Base-by-base conservation (phyloP, 2,113 vertebrate species). In the Pungitius pungitius region DNA sequence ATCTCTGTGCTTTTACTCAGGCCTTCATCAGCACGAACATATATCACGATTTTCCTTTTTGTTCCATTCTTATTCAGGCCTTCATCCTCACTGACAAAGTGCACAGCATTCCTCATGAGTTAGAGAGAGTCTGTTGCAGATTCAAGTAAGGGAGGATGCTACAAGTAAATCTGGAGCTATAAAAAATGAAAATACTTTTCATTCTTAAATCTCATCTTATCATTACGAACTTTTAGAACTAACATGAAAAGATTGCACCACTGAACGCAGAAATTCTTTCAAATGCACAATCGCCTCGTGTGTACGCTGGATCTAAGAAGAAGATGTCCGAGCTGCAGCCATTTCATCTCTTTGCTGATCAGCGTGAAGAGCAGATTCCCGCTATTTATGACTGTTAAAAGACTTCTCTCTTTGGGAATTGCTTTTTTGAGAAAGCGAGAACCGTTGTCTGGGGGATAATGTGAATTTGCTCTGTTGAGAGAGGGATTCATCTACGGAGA, bases 11-110 rank as follows among this genome's bases (percentile, higher is more conserved):
- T 77, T 80, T 88, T 70, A 78, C 85, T 69, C 45, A 5, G 75
- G 72, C 77, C 87, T 81, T 85, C 84, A 84, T 85, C 88, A 75
- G 78, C 42, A 54, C 35, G n/a, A 70, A 82, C 84, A 87, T 85
- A 78, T n/a, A 84, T 90, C 87, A 82, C 57, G 26, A 79, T 86
- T 81, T 86, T 69, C 68, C 72, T 77, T 76, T 75, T 68, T 3
- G 6, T 30, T 69, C 49, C 59, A 73, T 87, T 85, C 64, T 82
- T 30, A 85, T 85, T 84, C 79, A 72, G 75, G 59, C 68, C 61
- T 77, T 75, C 75, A 56, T 78, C 69, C 64, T 69, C 57, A 33
- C 8, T n/a, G n/a, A n/a, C n/a, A n/a, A 24, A 80, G 78, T 78
- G 82, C 78, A 18, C 47, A 43, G 57, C 81, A 85, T 87, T 78